Evolutionary conservation across 2,797 vertebrate species (phyloP).

Genomic region (Hylomyscus alleni): DNA sequence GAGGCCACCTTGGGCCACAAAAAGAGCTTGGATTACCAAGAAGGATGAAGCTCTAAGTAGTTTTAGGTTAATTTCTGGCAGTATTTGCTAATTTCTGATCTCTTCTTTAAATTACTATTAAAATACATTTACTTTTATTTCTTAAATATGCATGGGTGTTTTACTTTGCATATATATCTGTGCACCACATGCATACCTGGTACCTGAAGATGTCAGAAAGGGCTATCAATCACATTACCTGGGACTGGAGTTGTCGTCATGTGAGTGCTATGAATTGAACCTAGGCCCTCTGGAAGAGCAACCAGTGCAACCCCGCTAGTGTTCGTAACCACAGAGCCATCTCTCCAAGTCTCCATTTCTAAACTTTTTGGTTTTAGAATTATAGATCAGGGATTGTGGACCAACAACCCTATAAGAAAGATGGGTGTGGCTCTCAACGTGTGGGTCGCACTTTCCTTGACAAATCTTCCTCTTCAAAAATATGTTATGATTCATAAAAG

Average conservation of each 20-base stretch:
- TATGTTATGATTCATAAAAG: neutral
- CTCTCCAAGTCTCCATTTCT: neutral
- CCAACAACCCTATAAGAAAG: neutral
- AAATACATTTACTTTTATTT: neutral
- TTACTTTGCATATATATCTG: neutral
- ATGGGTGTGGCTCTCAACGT: neutral
- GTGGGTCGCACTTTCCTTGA: neutral
- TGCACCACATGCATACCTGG: neutral
- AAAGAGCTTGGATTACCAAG: neutral
- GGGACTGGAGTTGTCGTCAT: neutral
- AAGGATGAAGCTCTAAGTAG: neutral
- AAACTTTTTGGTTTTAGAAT: constrained; percentile 46
- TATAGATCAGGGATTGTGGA: neutral
- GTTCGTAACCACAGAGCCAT: neutral
- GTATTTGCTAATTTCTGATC: neutral
- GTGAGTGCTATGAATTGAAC: neutral
- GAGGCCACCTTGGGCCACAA: neutral
- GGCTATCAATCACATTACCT: neutral
- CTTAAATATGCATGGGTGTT: neutral
- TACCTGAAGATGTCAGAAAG: neutral
- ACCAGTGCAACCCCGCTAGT: neutral
- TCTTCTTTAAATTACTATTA: neutral
- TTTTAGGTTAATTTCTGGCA: constrained; percentile 10
- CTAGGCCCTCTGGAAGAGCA: neutral
- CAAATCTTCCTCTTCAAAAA: neutral